phyloP scores from a whole-genome alignment of 1,140 invertebrate genomes.

The Luehdorfia chinensis region DNA sequence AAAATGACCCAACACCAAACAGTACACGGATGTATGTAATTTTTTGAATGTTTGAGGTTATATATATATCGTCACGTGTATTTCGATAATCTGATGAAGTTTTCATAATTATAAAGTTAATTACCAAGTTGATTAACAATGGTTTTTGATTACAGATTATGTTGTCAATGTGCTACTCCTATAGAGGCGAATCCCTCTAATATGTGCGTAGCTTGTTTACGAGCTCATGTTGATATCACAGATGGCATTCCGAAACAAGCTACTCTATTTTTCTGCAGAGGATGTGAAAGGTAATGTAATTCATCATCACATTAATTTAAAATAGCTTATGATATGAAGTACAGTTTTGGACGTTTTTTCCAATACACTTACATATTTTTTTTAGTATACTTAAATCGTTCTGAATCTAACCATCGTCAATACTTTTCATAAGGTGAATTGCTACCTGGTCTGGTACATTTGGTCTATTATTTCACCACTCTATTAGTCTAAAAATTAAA shows the following conservation, averaged over 20 bases:
- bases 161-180: conserved; percentile 87
- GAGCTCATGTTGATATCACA: conserved; percentile 95
- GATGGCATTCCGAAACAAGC: conserved; percentile 97
- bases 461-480: no score
- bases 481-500: no score
- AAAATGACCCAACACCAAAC: conserved; percentile 33
- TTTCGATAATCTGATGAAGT: neutral
- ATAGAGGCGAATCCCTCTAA: conserved; percentile 98
- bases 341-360: no score
- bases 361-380: no score
- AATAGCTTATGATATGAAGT: neutral
- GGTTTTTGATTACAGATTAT: conserved; percentile 78
- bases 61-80: conserved; percentile 8
- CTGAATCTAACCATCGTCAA: no score
- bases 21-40: conserved; percentile 52
- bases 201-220: conserved; percentile 97
- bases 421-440: no score
- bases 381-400: no score
- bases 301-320: neutral
- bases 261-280: conserved; percentile 92
- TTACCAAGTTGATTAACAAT: conserved; percentile 1
- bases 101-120: neutral
- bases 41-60: conserved; percentile 25
- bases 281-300: conserved; percentile 87
- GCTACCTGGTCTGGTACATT: no score